phyloP scores from a whole-genome alignment of 2,797 vertebrate species.

The Cyprinodon diabolis region DNA sequence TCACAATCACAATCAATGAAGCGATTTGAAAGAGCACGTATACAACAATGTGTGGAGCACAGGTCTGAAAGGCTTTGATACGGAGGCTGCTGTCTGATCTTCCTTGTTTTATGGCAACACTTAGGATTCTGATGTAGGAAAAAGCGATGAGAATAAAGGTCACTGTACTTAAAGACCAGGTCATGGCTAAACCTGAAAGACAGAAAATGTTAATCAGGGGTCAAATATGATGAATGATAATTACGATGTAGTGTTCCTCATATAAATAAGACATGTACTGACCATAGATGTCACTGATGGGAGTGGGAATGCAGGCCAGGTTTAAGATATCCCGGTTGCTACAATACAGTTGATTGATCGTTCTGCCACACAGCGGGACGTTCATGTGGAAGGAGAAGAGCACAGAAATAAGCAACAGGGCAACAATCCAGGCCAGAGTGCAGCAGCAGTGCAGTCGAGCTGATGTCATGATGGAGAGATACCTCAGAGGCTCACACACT shows the following conservation, averaged over 20 bases:
- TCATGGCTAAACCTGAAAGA: slow-evolving; percentile 48
- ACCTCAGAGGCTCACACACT: slow-evolving; percentile 66
- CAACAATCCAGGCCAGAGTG: slow-evolving; percentile 51
- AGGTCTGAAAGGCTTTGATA: slow-evolving; percentile 65
- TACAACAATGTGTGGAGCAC: slow-evolving; percentile 49
- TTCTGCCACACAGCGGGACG: slow-evolving; percentile 42
- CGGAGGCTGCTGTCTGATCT: background rate
- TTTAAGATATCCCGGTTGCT: slow-evolving; percentile 60
- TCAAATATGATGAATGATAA: too few species aligned
- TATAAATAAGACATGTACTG: background rate
- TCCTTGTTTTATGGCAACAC: slow-evolving; percentile 27
- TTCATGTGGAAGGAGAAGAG: slow-evolving; percentile 42
- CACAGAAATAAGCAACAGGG: slow-evolving; percentile 42
- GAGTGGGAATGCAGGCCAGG: slow-evolving; percentile 44
- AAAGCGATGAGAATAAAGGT: slow-evolving; percentile 61
- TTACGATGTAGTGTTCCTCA: background rate
- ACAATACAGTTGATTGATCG: slow-evolving; percentile 60
- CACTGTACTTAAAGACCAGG: slow-evolving; percentile 46
- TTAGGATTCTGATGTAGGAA: slow-evolving; percentile 63
- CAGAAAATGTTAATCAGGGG: too few species aligned
- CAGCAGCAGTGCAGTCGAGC: slow-evolving; percentile 44
- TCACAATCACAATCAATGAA: slow-evolving; percentile 10
- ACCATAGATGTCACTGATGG: slow-evolving; percentile 54
- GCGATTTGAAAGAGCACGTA: slow-evolving; percentile 52
- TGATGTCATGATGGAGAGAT: slow-evolving; percentile 62